phyloP scores from a whole-genome alignment of 2,888 invertebrate species.

The Volucella zonaria region DNA sequence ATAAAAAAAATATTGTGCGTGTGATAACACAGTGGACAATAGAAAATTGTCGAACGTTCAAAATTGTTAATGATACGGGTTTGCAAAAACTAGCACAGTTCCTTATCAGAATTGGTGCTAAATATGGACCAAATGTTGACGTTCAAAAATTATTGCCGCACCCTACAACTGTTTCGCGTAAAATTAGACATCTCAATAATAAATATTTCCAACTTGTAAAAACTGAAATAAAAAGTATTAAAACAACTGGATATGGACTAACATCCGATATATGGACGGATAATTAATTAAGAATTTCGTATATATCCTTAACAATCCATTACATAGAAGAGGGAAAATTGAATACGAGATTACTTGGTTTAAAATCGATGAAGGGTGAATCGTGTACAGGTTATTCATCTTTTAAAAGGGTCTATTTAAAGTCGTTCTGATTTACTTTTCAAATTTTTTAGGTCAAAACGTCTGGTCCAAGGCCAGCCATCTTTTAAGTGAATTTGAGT shows the following conservation, averaged over 20 bases:
- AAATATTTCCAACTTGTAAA: slow-evolving; percentile 57
- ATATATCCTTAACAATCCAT: slow-evolving; percentile 60
- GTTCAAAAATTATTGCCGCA: slow-evolving; percentile 65
- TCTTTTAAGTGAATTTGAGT: slow-evolving; percentile 59
- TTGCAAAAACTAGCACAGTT: slow-evolving; percentile 57
- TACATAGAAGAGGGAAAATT: too few species aligned
- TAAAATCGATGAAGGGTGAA: too few species aligned
- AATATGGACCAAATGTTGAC: slow-evolving; percentile 64
- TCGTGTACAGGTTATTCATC: slow-evolving; percentile 26
- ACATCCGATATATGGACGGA: slow-evolving; percentile 67
- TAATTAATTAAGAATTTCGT: slow-evolving; percentile 58
- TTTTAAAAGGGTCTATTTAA: slow-evolving; percentile 39
- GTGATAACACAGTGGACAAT: slow-evolving; percentile 14
- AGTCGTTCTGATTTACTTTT: slow-evolving; percentile 24
- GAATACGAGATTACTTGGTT: too few species aligned
- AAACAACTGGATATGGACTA: slow-evolving; percentile 64
- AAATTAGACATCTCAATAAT: slow-evolving; percentile 50
- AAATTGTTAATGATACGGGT: slow-evolving; percentile 48
- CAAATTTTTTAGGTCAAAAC: slow-evolving; percentile 54
- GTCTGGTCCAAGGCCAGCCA: slow-evolving; percentile 50
- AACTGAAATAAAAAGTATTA: slow-evolving; percentile 51
- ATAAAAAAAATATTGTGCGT: too few species aligned
- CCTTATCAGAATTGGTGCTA: slow-evolving; percentile 62
- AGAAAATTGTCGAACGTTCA: slow-evolving; percentile 60
- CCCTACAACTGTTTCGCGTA: slow-evolving; percentile 63